Evolutionary conservation across 2,113 vertebrate species (phyloP).

Genomic region (Anarrhichthys ocellatus): DNA sequence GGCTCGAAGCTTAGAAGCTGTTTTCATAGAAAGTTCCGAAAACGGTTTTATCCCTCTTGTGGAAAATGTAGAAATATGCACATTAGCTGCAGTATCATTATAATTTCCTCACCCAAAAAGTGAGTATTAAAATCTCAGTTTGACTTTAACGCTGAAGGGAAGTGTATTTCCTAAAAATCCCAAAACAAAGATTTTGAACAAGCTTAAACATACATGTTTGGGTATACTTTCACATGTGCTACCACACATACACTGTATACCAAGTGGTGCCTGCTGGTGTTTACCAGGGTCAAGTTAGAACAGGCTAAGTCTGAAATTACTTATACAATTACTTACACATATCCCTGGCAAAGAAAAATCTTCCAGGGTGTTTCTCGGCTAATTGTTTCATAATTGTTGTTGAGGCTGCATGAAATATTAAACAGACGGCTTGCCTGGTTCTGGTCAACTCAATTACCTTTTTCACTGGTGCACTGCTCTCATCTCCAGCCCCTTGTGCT

Average conservation of each 20-base stretch:
- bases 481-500: conserved; percentile 52
- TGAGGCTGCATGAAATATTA: conserved; percentile 76
- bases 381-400: conserved; percentile 81
- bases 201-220: neutral
- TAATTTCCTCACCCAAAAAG: neutral
- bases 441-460: conserved; percentile 82
- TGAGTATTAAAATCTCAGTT: neutral
- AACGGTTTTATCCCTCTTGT: neutral
- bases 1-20: neutral
- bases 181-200: neutral
- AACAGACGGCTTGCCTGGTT: conserved; percentile 68
- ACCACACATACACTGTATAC: neutral
- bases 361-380: conserved; percentile 64
- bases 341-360: conserved; percentile 64
- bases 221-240: neutral
- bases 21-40: neutral
- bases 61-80: neutral
- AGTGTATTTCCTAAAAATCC: neutral
- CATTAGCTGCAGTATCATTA: neutral
- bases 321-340: conserved; percentile 72
- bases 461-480: conserved; percentile 58
- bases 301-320: conserved; percentile 58
- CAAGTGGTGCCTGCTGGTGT: conserved; percentile 17
- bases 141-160: neutral
- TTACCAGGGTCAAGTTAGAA: conserved; percentile 49